Evolutionary conservation across 1,140 invertebrate genomes (phyloP), one percentile per base, ranked within the genome.

Genomic region (Drosophila orosa): DNA sequence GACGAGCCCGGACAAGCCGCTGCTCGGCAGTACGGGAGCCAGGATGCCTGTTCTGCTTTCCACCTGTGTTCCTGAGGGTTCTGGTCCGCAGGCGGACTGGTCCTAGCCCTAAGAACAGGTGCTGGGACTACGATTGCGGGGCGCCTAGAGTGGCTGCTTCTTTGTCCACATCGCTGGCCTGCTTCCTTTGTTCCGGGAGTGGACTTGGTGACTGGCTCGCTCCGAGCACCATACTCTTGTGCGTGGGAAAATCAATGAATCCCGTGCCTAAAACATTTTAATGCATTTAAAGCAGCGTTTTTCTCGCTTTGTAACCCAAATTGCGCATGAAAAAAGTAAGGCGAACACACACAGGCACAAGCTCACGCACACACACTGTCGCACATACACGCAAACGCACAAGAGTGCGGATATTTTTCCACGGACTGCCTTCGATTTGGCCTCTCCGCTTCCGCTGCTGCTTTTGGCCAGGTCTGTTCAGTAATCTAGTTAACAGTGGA

Each of bases 281-380:
- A 77, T 87, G 83, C 83, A 86, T 83, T 87, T 89, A 80, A 78
- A 89, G 72, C 66, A 87, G 54, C 72, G 71, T 77, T 87, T 83
- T 78, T 66, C 68, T 68, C 80, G 83, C 83, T 83, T 86, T 86
- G 66, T 87, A 86, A 83, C 82, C 84, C 79, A 89, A 87, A 87
- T 87, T 87, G 83, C 83, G 83, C 79, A 87, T 87, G 79, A 87
- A 87, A 87, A 85, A 87, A 78, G 61, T 76, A 83, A 86, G 81
- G 59, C 68, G 76, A 75, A 86, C 80, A 78, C 58, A 72, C 44
- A 80, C 65, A 80, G 17, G 47, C n/a, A 29, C 47, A 12, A 1
- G 29, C 24, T 60, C 57, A 78, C 57, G 24, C 40, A 48, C 54
- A 48, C 50, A 58, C 40, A 65, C 60, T 37, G 45, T 27, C 65